Conservation (phyloP, 2,797 vertebrate species). For the Pantherophis vulpinus region DNA sequence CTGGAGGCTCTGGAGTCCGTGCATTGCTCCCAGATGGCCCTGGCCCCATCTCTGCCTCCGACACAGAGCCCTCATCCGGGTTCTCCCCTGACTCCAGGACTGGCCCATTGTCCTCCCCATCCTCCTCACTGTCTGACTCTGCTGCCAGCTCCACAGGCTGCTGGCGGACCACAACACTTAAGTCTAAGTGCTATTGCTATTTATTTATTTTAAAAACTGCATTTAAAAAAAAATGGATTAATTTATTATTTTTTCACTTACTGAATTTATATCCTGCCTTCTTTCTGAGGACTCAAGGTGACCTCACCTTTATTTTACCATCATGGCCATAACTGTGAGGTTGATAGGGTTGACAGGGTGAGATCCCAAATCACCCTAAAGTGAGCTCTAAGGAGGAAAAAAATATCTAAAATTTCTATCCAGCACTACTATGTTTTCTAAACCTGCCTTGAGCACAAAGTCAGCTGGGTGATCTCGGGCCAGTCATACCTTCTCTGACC, state of each 20-base stretch:
- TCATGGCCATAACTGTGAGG: not conserved
- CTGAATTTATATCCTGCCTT: not conserved
- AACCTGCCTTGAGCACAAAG: not conserved
- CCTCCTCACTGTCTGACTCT: too few relatives aligned
- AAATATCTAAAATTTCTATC: not conserved
- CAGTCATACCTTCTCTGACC: not conserved
- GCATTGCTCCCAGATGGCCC: too few relatives aligned
- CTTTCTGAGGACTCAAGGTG: not conserved
- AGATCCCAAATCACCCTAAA: not conserved
- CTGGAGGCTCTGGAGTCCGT: too few relatives aligned
- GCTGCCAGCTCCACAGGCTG: too few relatives aligned
- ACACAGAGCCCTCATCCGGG: too few relatives aligned
- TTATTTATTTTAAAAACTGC: not conserved
- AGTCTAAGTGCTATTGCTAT: not conserved
- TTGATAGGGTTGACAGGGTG: not conserved
- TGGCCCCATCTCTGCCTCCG: too few relatives aligned
- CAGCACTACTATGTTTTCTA: not conserved
- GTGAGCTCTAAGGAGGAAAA: not conserved
- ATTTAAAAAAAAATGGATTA: not conserved
- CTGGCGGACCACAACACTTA: too few relatives aligned
- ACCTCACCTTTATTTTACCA: not conserved
- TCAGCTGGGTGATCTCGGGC: not conserved
- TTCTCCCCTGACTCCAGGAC: too few relatives aligned
- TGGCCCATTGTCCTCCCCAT: too few relatives aligned
- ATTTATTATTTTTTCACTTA: not conserved